Evolutionary conservation across 2,797 vertebrate genomes (phyloP), one percentile per base, ranked within the genome.

Genomic region (Mallotus villosus): DNA sequence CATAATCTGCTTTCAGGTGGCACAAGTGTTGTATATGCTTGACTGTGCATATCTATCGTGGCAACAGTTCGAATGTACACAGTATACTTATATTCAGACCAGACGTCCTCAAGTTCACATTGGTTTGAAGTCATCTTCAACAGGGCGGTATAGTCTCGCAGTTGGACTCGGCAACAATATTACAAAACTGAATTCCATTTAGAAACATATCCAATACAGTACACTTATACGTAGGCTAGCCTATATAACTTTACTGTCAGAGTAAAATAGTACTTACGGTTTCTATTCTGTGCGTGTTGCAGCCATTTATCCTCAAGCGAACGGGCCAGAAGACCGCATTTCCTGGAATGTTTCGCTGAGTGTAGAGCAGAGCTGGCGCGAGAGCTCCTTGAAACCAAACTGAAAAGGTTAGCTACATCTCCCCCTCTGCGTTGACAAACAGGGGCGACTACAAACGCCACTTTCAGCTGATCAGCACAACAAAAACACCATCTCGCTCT

Each of bases 401-500:
- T 79, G 70, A 74, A 77, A 59, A 41, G 74, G 80, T 77, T 75
- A 66, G 62, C 72, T 32, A 74, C 75, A 63, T 71, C 84, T 84
- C 85, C 88, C 86, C 89, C 86, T 63, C 81, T 80, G 80, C 66
- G 80, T 88, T 81, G 89, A 91, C 89, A 87, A 84, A 84, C 85
- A 53, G 16, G 83, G 85, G 82, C n/a, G 81, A 89, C 89, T 63
- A 88, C 86, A 87, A 84, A 29, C 82, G 89, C 86, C 88, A 90
- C 88, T 77, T 92, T 88, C 92, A 92, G 91, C 90, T 89, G 90
- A 89, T 84, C 85, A 81, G 80, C 87, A 88, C 90, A 89, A 91
- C 91, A 90, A 89, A 74, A 86, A 93, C 92, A 92, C 90, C 90
- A 91, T 91, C 91, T 90, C 88, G 89, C 88, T 86, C 90, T 80